Evolutionary conservation across 1,140 invertebrate genomes (phyloP), one percentile per base, ranked within the genome.

Genomic region (Lutraria rhynchaena): DNA sequence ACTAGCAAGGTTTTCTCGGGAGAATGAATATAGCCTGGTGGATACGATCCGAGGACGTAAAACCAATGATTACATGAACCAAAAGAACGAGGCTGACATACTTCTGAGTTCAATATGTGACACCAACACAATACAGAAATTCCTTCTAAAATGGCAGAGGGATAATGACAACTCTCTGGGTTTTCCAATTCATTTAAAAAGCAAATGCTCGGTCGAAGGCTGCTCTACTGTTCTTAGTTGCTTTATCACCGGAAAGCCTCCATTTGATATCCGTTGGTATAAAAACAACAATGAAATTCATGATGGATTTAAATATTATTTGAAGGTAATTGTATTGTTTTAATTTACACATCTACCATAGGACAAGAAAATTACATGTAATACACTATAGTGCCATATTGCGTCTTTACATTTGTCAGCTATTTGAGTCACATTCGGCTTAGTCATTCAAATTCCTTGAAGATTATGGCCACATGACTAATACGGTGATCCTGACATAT

Each of bases 181-280:
- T 22, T 80, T 80, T 46, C 63, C 63, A 1, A 60, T 80, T 33
- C 76, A 80, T 35, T 49, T 80, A 19, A 70, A 53, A 24, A 80
- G 65, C 33, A 80, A 71, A 37, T 81, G 78, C 53, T 22, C 78
- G 17, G 78, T 81, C 13, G 78, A 81, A 44, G 78, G 78, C 9
- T 41, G 31, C 19, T 19, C 31, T 27, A 46, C 60, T 7, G 55
- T 49, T 31, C 44, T 81, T 7, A 73, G 60, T 33, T 81, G 67
- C 51, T 60, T 81, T 0, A 55, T 81, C 37, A 51, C 29, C 2
- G 78, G 78, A 1, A 53, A 53, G 29, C 57, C 60, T 17, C 58
- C 58, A 0, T 37, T 29, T 31, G 53, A 73, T 17, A 46, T 74
- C 17, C 24, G 60, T 31, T 81, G 78, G 78, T 81, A 51, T 41